Percentiles rank a stretch among this genome's conserved stretches.
phyloP scores from a whole-genome alignment of 1,140 invertebrate genomes.

The Phocides pigmalion region DNA sequence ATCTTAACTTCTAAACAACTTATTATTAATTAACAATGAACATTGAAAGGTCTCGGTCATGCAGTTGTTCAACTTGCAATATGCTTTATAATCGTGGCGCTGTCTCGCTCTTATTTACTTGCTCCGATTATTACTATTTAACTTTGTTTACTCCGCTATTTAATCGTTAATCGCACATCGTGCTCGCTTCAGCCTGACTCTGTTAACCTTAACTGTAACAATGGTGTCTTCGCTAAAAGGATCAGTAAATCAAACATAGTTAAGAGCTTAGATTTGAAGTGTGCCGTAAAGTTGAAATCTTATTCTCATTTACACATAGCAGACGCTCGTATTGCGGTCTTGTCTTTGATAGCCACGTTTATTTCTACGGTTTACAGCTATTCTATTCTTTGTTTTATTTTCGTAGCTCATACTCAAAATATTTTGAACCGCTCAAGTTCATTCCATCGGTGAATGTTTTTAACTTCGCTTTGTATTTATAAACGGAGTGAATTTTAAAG shows the following conservation, averaged over 20 bases:
- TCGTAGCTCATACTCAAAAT: conserved; percentile 3
- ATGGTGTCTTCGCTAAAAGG: conserved; percentile 37
- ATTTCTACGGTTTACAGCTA: conserved; percentile 23
- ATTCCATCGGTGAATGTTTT: background rate
- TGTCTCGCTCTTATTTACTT: too few relatives aligned
- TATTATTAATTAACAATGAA: too few relatives aligned
- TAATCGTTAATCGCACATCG: background rate
- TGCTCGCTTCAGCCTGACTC: background rate
- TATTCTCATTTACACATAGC: conserved; percentile 30
- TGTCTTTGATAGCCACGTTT: conserved; percentile 13
- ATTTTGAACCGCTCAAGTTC: conserved; percentile 1
- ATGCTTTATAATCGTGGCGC: too few relatives aligned
- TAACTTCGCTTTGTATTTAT: background rate
- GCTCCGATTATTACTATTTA: too few relatives aligned
- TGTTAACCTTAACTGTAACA: conserved; percentile 9
- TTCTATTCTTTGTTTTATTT: conserved; percentile 24
- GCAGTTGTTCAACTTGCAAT: too few relatives aligned
- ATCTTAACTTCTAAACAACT: too few relatives aligned
- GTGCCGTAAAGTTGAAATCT: conserved; percentile 34
- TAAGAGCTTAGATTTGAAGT: conserved; percentile 37
- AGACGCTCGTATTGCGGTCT: conserved; percentile 4
- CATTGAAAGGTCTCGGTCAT: too few relatives aligned
- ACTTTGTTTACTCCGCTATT: background rate
- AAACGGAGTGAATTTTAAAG: background rate
- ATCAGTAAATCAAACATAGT: conserved; percentile 35